phyloP scores from a whole-genome alignment of 2,888 invertebrate genomes.

The Cephus nigrinus region DNA sequence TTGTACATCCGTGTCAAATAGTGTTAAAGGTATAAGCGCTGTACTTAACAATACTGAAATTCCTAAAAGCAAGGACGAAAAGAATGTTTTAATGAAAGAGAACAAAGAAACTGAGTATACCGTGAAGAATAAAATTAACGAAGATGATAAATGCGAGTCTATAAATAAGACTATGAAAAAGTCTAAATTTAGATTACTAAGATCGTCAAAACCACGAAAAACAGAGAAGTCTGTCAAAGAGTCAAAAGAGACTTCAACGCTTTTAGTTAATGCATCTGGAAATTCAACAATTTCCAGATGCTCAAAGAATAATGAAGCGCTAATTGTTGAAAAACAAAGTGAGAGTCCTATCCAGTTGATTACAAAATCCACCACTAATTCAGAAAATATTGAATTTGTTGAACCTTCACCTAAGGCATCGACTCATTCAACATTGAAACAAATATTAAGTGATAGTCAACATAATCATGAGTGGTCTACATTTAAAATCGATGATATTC shows the following conservation, averaged over 20 bases:
- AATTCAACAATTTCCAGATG: background rate
- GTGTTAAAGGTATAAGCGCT: background rate
- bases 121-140: background rate
- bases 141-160: background rate
- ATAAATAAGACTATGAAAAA: background rate
- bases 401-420: background rate
- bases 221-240: background rate
- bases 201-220: background rate
- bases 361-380: background rate
- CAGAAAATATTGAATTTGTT: background rate
- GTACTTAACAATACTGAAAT: background rate
- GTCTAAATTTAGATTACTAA: background rate
- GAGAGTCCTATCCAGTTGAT: background rate
- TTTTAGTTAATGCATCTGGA: background rate
- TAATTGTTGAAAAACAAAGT: background rate
- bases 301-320: background rate
- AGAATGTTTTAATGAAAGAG: background rate
- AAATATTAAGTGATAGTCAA: background rate
- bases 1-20: background rate
- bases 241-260: background rate
- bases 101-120: background rate
- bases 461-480: background rate
- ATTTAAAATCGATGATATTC: background rate
- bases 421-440: background rate
- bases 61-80: background rate